Percentiles rank a stretch among this genome's conserved stretches.
Conservation (phyloP, 2,113 vertebrate species). For the Cyanoliseus patagonus region DNA sequence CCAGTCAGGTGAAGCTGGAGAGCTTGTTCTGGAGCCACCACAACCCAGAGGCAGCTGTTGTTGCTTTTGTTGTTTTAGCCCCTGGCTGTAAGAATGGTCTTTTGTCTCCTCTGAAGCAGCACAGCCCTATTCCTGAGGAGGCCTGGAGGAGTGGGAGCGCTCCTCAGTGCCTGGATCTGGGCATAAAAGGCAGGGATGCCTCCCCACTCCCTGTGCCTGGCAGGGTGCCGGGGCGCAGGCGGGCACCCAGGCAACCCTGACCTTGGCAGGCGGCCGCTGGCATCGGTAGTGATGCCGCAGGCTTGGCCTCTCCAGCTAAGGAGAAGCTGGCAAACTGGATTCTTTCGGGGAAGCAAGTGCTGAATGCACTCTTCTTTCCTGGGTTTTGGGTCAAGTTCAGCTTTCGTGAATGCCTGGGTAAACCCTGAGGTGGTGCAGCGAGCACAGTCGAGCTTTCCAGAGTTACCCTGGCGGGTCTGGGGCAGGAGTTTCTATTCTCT, state of each 20-base stretch:
- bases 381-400: neutral
- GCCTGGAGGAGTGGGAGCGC: neutral
- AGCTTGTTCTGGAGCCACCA: neutral
- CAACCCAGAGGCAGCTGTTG: neutral
- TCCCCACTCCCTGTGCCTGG: neutral
- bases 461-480: neutral
- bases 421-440: neutral
- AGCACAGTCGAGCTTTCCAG: neutral
- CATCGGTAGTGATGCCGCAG: accelerated
- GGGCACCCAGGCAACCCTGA: neutral
- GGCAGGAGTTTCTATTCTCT: neutral
- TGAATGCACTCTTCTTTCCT: neutral
- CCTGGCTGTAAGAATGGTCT: neutral
- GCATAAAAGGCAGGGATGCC: neutral
- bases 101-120: neutral
- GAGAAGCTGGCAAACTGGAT: neutral
- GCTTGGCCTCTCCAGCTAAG: neutral
- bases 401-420: neutral
- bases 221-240: neutral
- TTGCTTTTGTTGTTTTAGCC: neutral
- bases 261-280: neutral
- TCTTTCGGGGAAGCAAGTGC: neutral
- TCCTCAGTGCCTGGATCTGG: neutral
- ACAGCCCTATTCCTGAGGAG: neutral
- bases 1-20: accelerated